Conservation (phyloP, 2,113 vertebrate genomes). For the Tringa solitaria region DNA sequence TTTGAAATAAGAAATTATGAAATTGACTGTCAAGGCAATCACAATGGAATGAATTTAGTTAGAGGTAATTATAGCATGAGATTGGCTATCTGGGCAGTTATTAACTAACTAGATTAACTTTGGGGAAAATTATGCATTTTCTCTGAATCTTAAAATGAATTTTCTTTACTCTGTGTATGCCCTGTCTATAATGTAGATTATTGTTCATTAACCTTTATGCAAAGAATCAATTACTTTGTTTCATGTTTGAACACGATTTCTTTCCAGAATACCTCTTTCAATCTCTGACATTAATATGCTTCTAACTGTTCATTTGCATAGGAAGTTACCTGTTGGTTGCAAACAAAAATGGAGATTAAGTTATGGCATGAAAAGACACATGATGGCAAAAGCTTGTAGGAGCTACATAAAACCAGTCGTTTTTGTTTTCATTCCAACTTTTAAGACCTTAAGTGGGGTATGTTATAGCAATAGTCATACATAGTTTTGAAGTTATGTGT, state of each 20-base stretch:
- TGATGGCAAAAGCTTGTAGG: background rate
- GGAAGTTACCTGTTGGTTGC: background rate
- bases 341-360: background rate
- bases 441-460: background rate
- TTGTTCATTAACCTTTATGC: background rate
- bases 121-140: background rate
- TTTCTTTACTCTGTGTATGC: background rate
- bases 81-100: background rate
- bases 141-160: background rate
- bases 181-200: background rate
- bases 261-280: background rate
- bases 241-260: background rate
- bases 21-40: slow-evolving; percentile 1
- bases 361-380: background rate
- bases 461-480: background rate
- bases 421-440: background rate
- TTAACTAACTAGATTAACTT: background rate
- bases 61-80: background rate
- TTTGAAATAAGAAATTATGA: background rate
- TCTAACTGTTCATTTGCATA: background rate
- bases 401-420: background rate
- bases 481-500: background rate
- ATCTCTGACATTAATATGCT: background rate
- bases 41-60: background rate
- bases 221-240: background rate